Conservation (phyloP, 1,140 invertebrate genomes). For the Panulirus ornatus region DNA sequence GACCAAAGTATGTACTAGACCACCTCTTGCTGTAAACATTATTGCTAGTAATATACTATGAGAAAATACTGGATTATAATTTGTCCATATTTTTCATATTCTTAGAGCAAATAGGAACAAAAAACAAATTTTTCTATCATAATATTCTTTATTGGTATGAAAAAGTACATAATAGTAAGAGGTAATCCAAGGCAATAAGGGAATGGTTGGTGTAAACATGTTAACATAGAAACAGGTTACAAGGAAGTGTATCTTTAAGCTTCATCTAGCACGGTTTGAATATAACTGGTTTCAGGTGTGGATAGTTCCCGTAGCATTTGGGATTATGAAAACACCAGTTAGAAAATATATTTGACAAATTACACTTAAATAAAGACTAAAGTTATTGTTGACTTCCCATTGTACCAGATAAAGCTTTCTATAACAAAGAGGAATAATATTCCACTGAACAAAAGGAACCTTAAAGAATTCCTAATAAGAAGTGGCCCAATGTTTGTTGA, state of each 20-base stretch:
- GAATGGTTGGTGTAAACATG: constrained; percentile 70
- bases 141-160: constrained; percentile 67
- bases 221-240: constrained; percentile 63
- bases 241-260: constrained; percentile 23
- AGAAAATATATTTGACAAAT: background rate
- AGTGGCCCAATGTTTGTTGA: background rate
- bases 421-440: constrained; percentile 28
- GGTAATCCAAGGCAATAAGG: constrained; percentile 71
- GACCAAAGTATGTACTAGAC: background rate
- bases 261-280: constrained; percentile 35
- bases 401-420: constrained; percentile 48
- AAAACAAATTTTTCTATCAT: constrained; percentile 15
- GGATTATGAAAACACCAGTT: background rate
- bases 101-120: background rate
- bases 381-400: constrained; percentile 9
- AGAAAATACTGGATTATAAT: background rate
- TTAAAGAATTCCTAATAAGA: background rate
- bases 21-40: background rate
- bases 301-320: background rate
- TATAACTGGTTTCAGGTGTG: background rate
- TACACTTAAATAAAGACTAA: background rate
- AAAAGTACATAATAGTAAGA: constrained; percentile 71
- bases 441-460: constrained; percentile 29
- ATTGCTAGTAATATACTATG: background rate
- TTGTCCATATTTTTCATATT: background rate